phyloP scores from a whole-genome alignment of 2,888 invertebrate species.

The Artemia sinica region DNA sequence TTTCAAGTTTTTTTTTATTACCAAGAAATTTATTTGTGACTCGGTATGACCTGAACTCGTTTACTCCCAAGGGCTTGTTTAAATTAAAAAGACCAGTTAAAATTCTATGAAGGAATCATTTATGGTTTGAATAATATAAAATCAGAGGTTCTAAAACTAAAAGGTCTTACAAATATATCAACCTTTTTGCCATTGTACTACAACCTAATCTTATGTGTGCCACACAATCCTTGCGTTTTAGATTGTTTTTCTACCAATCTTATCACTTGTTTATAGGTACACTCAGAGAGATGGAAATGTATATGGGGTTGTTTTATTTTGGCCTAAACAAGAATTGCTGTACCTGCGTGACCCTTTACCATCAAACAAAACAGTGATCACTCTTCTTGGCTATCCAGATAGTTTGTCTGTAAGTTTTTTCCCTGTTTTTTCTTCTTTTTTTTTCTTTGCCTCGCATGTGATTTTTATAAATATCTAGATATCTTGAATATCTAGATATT shows the following conservation, averaged over 20 bases:
- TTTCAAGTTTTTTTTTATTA: too few species aligned
- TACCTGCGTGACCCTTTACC: slow-evolving; percentile 35
- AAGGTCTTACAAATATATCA: background rate
- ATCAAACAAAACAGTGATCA: slow-evolving; percentile 32
- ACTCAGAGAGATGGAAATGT: slow-evolving; percentile 30
- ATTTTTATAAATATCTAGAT: too few species aligned
- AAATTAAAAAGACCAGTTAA: too few species aligned
- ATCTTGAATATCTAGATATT: too few species aligned
- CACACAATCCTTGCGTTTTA: background rate
- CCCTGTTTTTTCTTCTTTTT: slow-evolving; percentile 21
- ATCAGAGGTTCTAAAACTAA: background rate
- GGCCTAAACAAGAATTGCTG: slow-evolving; percentile 45
- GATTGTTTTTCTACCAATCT: background rate
- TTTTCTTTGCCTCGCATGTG: too few species aligned
- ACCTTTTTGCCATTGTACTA: background rate
- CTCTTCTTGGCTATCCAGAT: slow-evolving; percentile 38
- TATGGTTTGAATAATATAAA: background rate
- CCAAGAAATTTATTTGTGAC: too few species aligned
- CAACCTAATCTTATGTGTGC: background rate
- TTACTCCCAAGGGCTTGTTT: too few species aligned
- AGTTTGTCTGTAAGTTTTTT: slow-evolving; percentile 28
- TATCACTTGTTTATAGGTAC: slow-evolving; percentile 12
- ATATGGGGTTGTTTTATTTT: slow-evolving; percentile 50
- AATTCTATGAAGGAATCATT: too few species aligned
- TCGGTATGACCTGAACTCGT: too few species aligned